These are phyloP conservation scores for Myanophis thanlyinensis DNA, from an alignment of 2,113 vertebrate genomes.

Conservation along the genomic window DNA sequence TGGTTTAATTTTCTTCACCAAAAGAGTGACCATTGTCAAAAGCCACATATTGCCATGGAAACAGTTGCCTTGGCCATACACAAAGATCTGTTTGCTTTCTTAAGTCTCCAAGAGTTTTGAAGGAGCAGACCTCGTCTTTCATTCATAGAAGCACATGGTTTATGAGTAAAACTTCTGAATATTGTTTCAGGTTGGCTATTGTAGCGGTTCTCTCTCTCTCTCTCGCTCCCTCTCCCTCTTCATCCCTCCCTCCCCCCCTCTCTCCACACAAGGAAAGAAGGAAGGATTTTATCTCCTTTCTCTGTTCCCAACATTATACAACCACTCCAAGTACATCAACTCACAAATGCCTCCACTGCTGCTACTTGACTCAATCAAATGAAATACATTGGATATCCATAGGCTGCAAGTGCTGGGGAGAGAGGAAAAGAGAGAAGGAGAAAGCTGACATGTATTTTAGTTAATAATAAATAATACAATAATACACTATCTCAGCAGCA, in stretches of 20 bases:
- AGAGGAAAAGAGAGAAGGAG: slow-evolving; percentile 54
- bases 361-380: slow-evolving; percentile 98
- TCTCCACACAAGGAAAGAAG: slow-evolving; percentile 55
- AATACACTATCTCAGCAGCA: slow-evolving; percentile 85
- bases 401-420: slow-evolving; percentile 76
- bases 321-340: slow-evolving; percentile 78
- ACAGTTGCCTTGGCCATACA: slow-evolving; percentile 52
- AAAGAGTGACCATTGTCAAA: slow-evolving; percentile 61
- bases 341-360: slow-evolving; percentile 45
- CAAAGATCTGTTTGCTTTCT: slow-evolving; percentile 46
- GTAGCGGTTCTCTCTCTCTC: slow-evolving; percentile 64
- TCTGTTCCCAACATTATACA: slow-evolving; percentile 69
- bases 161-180: slow-evolving; percentile 10
- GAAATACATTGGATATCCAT: slow-evolving; percentile 92
- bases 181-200: slow-evolving; percentile 46
- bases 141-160: slow-evolving; percentile 22
- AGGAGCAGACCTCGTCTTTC: slow-evolving; percentile 48
- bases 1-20: slow-evolving; percentile 54
- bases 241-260: no score
- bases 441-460: slow-evolving; percentile 95
- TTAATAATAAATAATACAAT: slow-evolving; percentile 97
- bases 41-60: slow-evolving; percentile 41
- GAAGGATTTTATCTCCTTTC: slow-evolving; percentile 84
- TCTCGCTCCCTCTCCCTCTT: rapidly evolving
- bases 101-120: slow-evolving; percentile 29